A percentile compares a stretch with the other conserved stretches of the same genome.
phyloP scores from a whole-genome alignment of 53 echinoderm and acorn worm genomes.

The Astropecten irregularis region DNA sequence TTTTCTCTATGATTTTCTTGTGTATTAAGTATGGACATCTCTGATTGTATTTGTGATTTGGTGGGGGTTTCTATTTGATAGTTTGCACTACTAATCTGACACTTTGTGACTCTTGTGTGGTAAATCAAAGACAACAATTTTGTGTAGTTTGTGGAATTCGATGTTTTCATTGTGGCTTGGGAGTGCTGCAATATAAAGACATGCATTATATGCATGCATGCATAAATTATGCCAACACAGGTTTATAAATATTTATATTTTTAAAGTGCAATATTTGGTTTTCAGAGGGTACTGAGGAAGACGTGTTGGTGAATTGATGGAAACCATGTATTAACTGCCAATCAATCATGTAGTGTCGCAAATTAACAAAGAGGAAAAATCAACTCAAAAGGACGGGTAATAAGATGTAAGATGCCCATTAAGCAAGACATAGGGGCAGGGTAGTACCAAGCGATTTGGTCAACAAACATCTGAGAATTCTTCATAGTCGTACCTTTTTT shows the following conservation, averaged over 20 bases:
- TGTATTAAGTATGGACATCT: not conserved
- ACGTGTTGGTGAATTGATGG: constrained; percentile 8
- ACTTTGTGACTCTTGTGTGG: constrained; percentile 3
- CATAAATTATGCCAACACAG: constrained; percentile 30
- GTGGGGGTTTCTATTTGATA: constrained; percentile 21
- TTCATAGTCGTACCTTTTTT: too few relatives aligned
- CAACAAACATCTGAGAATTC: too few relatives aligned
- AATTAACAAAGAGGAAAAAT: not conserved
- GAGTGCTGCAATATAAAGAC: constrained; percentile 27
- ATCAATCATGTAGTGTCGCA: not conserved
- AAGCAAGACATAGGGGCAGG: too few relatives aligned
- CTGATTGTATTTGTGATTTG: not conserved
- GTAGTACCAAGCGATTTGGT: too few relatives aligned
- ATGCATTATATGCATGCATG: constrained; percentile 38
- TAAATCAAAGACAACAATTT: not conserved
- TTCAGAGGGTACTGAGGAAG: constrained; percentile 8
- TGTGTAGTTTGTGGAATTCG: too few relatives aligned
- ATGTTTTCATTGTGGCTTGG: constrained; percentile 32
- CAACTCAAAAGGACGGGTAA: too few relatives aligned
- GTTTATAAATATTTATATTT: constrained; percentile 53
- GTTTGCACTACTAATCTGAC: not conserved
- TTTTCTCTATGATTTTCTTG: too few relatives aligned
- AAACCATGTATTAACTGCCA: constrained; percentile 29
- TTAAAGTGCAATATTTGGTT: constrained; percentile 62
- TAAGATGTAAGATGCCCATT: too few relatives aligned